Evolutionary conservation across 2,797 vertebrate species (phyloP), one percentile per base, ranked within the genome.

Genomic region (Eptatretus atami): DNA sequence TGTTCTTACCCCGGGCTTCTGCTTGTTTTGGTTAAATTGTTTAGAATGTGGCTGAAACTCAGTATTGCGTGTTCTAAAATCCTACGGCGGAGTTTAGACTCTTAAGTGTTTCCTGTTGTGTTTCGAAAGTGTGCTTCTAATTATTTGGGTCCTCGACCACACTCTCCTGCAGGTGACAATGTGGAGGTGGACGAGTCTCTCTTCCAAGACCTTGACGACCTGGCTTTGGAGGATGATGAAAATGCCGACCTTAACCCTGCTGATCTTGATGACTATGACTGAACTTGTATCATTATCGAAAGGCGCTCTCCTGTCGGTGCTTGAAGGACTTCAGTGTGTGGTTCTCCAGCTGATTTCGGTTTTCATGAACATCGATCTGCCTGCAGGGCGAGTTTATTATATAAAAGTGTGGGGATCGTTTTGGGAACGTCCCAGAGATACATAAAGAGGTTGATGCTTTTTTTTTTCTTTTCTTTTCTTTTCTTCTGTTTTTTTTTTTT

Each of bases 121-220:
- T 69, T 55, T 24, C 53, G 64, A 65, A 52, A 66, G 15, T 60
- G 66, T 72, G 70, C 53, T 72, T 44, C 31, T 44, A 44, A 44
- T 44, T 44, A 44, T 44, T 44, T 44, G 31, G 31, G 31, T 44
- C 31, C 31, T 44, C 31, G 31, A 44, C 31, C 31, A 44, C 31
- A 44, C 31, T 44, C 31, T 44, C 31, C 6, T 92, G 86, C 75
- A 74, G 88, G 83, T 70, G 95, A 93, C 75, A 98, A 73, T 0
- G 86, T 98, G 67, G 87, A 98, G 68, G 88, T 98, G 68, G 88
- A 98, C 52, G 87, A 98, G 73, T 98, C 88, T 1, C 75, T 98
- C 63, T 95, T 95, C 74, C 88, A 95, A 73, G 90, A 98, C 70
- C 84, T 94, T 70, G 86, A 94, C 65, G 87, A 95, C 72, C 74